phyloP scores from a whole-genome alignment of 2,797 vertebrate species.

The Synaphobranchus kaupii region DNA sequence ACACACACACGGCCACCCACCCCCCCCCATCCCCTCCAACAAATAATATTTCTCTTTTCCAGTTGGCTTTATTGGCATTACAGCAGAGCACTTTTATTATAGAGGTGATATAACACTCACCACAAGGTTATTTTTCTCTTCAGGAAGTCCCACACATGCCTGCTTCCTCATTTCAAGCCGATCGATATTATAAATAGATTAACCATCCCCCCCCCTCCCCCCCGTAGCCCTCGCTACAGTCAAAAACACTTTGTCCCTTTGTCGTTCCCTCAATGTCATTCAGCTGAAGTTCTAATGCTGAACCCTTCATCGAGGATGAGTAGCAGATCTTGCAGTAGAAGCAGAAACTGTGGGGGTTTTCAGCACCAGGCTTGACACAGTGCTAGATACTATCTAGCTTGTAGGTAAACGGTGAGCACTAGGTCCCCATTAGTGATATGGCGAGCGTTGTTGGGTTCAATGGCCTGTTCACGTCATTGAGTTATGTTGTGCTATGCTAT shows the following conservation, averaged over 20 bases:
- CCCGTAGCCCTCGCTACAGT: too few relatives aligned
- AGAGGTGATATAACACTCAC: neutral
- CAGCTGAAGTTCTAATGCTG: neutral
- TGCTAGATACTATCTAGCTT: too few relatives aligned
- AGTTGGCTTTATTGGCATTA: neutral
- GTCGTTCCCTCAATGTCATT: neutral
- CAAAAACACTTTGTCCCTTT: neutral
- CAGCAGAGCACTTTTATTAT: neutral
- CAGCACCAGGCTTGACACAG: too few relatives aligned
- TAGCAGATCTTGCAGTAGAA: too few relatives aligned
- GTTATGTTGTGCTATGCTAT: too few relatives aligned
- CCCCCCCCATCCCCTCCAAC: neutral
- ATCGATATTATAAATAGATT: constrained; percentile 13
- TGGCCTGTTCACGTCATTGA: too few relatives aligned
- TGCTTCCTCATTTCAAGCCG: neutral
- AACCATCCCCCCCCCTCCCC: neutral
- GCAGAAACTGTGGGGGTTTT: too few relatives aligned
- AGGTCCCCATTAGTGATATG: too few relatives aligned
- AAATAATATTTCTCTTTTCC: neutral
- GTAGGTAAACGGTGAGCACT: too few relatives aligned
- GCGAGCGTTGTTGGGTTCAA: too few relatives aligned
- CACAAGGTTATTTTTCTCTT: neutral
- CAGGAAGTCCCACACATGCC: neutral
- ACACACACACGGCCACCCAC: neutral
- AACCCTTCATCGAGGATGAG: neutral